phyloP scores from a whole-genome alignment of 2,113 vertebrate genomes.

The Leptosomus discolor region DNA sequence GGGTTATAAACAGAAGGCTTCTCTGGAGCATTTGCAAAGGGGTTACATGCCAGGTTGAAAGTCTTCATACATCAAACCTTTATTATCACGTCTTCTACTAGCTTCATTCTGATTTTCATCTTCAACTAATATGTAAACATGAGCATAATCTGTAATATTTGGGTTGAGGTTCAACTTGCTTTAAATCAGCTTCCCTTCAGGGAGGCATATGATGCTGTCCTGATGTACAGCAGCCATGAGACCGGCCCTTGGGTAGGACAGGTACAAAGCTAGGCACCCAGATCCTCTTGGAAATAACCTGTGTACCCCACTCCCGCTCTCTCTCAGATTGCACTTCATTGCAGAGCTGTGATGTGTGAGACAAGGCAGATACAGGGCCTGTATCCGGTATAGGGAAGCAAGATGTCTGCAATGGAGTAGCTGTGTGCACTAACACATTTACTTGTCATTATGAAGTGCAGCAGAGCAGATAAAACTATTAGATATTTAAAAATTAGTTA shows the following conservation, averaged over 20 bases:
- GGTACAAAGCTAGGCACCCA: background rate
- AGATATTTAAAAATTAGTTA: conserved; percentile 67
- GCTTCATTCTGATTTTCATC: background rate
- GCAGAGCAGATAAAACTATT: conserved; percentile 57
- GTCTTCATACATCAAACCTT: background rate
- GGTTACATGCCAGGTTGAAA: background rate
- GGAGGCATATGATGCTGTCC: background rate
- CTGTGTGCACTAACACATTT: background rate
- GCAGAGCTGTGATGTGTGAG: background rate
- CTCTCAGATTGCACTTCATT: background rate
- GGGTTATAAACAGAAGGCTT: background rate
- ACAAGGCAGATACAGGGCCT: background rate
- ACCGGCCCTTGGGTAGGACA: background rate
- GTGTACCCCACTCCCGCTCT: fast-evolving
- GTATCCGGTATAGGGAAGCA: background rate
- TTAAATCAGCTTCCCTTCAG: background rate
- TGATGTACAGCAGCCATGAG: fast-evolving
- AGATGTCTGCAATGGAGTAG: background rate
- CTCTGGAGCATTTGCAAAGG: background rate
- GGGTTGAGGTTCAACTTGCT: background rate
- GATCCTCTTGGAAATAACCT: background rate
- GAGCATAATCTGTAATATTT: background rate
- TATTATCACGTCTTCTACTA: background rate
- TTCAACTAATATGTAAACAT: background rate
- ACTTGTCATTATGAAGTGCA: conserved; percentile 62